Evolutionary conservation across 2,888 invertebrate genomes (phyloP), one percentile per base, ranked within the genome.

Genomic region (Julus scandinavius): DNA sequence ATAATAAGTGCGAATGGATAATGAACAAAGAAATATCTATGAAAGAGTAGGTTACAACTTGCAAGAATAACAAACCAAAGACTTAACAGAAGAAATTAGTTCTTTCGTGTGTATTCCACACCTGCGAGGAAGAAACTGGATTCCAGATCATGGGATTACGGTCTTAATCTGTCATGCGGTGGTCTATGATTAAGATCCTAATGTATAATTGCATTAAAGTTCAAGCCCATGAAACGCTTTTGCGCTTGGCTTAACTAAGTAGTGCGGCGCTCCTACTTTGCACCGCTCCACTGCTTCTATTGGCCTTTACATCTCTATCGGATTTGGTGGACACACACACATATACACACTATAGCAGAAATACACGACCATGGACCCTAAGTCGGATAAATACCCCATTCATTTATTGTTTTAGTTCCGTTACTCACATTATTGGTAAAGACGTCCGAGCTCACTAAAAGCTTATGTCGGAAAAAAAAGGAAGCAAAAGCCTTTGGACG

Each of bases 181-280:
- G 72, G 72, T 29, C 38, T 72, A 72, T 72, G 72, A 72, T 72
- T 72, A 72, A 72, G 72, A 72, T 72, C 72, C 85, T 85, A 85
- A 85, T 85, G 85, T 85, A 85, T 85, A 85, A 85, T 85, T 85
- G 41, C 85, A 85, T 85, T 85, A 85, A 85, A 85, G 41, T 85
- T 85, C 85, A 41, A 29, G 41, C 85, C 41, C 85, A 85, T 85
- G 85, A 49, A 85, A 41, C 20, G 49, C 45, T 85, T 85, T 85
- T 45, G 41, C 85, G 85, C 85, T 85, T 41, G 85, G 85, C 85
- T 85, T 85, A 45, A 85, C 85, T 49, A 85, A 49, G 85, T 85
- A 49, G 41, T 85, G 85, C 41, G 85, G 40, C 40, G 85, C 40
- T 85, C n/a, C 85, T 85, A 40, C 85, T 85, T 85, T 38, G 85